Evolutionary conservation across 2,888 invertebrate species (phyloP), one percentile per base, ranked within the genome.

Genomic region (Flabesymbios commensalis): DNA sequence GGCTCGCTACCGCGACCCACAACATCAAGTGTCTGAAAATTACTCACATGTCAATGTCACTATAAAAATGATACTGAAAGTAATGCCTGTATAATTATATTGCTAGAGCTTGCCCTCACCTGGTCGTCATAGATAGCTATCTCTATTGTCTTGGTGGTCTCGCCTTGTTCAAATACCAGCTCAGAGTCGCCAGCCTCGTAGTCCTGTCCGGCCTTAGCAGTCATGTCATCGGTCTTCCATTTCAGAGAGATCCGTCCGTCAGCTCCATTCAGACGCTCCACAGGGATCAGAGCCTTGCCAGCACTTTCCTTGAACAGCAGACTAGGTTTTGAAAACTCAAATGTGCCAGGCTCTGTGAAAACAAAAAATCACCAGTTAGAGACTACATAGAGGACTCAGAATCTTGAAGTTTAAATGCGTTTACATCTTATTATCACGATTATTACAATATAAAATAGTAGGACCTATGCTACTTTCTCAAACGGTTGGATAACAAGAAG

Each of bases 211-310:
- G 81, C 81, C 42, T 84, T 80, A 1, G 88, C 88, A 7, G 86
- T 83, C 59, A 86, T 84, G 73, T 87, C 87, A 61, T 85, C 82
- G 1, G 87, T 87, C 65, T 80, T 82, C 84, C 86, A 88, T 48
- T 80, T 78, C 2, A 87, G 83, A 3, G 80, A 72, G 5, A 86
- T 83, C 41, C 83, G 80, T 0, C 87, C 87, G 63, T 87, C 87
- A 1, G 86, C 85, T 3, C 87, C 87, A 67, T 85, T 83, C 17
- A 79, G 76, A 43, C 87, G 74, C 22, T 79, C 74, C 1, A 87
- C 83, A 26, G 84, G 83, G 54, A 87, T 74, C 45, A 77, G 74
- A 1, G 85, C 86, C 28, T 75, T 77, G 0, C 85, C 86, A 26
- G 83, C 82, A 63, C 86, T 86, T 74, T 87, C 87, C 71, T 86